Evolutionary conservation across 2,113 vertebrate genomes (phyloP), one percentile per base, ranked within the genome.

Genomic region (Ochotona curzoniae): DNA sequence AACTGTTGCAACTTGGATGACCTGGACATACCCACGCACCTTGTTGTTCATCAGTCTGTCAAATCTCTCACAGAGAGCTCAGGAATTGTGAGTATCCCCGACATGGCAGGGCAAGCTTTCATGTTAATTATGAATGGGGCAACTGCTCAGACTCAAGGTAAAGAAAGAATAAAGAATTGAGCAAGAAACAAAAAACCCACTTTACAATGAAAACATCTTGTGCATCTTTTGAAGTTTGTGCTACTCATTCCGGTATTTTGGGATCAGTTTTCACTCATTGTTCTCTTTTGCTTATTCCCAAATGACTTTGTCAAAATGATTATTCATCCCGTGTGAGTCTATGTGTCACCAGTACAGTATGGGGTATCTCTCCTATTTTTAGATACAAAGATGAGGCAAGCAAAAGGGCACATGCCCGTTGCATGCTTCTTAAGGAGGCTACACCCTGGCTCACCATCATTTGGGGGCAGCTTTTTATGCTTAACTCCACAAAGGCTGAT

Each of bases 291-390:
- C 63, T 35, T 84, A 12, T 1, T 76, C 51, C 44, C 8, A 14
- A 75, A 32, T 60, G 78, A 83, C 26, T n/a, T n/a, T 79, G 44
- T 84, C 30, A 23, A 4, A 54, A 35, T 3, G 49, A 85, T 91
- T 88, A 70, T 54, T 92, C 70, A 86, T 81, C 61, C 32, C 47
- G 54, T 71, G 7, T 10, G 79, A 13, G 32, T 32, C 82, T 79
- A 54, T 81, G 71, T 83, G 88, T 95, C 84, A 90, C 71, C 88
- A 76, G 12, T 13, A 57, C 7, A 17, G 74, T 70, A 60, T 95
- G 54, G 69, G 74, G 8, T 32, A 35, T 57, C 44, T 74, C 76
- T 54, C 17, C 61, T 94, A 25, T 93, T 78, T 93, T 83, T 83
- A 83, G 91, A 74, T 54, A 4, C 1, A 2, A 18, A 20, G 44